Evolutionary conservation across 2,888 invertebrate genomes (phyloP).

Genomic region (Pherbina coryleti): DNA sequence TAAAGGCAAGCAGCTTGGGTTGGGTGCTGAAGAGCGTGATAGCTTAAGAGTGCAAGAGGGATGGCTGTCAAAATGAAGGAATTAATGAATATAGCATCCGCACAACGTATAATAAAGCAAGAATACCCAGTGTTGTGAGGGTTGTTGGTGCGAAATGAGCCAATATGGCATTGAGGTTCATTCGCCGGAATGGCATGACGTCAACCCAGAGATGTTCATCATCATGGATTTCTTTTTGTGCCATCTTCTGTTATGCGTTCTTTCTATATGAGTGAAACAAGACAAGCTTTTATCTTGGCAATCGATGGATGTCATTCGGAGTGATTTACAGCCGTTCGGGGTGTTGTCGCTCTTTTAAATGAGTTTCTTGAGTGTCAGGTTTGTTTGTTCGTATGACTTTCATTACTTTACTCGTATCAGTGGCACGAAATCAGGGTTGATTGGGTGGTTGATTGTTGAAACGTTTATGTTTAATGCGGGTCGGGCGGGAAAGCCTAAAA

Average conservation of each 20-base stretch:
- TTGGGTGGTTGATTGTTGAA: not conserved
- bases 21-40: not conserved
- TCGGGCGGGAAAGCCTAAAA: too few relatives aligned
- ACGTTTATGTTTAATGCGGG: too few relatives aligned
- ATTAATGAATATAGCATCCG: conserved; percentile 21
- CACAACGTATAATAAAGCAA: not conserved
- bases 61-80: conserved; percentile 36
- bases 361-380: conserved; percentile 45
- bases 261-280: conserved; percentile 50
- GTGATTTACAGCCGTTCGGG: conserved; percentile 67
- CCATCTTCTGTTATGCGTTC: conserved; percentile 18
- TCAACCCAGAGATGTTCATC: conserved; percentile 44
- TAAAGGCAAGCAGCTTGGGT: not conserved
- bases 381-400: not conserved
- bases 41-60: not conserved
- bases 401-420: not conserved
- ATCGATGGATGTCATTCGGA: conserved; percentile 67
- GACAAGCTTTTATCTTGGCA: conserved; percentile 63
- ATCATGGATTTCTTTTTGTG: conserved; percentile 34
- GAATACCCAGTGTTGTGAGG: not conserved
- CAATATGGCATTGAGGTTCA: conserved; percentile 41
- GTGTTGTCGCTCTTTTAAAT: conserved; percentile 58
- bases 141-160: conserved; percentile 33
- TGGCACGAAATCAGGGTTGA: not conserved
- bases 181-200: conserved; percentile 40